A percentile compares a stretch with the other conserved stretches of the same genome.
Conservation (phyloP, 2,113 vertebrate genomes). For the Gavia stellata region DNA sequence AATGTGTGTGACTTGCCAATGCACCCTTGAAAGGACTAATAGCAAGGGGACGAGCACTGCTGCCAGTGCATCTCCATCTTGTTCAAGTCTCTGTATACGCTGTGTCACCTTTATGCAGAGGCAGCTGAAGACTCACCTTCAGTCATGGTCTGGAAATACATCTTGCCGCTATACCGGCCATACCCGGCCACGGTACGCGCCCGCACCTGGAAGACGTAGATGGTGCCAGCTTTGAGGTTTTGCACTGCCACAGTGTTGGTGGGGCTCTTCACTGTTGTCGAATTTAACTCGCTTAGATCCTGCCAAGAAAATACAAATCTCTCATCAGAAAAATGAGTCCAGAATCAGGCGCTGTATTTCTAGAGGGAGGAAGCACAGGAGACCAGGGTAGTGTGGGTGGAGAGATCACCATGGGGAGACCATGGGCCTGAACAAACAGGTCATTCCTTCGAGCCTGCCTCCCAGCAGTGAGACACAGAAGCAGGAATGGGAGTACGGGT, state of each 20-base stretch:
- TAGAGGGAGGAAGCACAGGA: neutral
- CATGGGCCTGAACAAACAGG: neutral
- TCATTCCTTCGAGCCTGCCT: neutral
- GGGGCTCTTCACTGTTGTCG: slow-evolving; percentile 87
- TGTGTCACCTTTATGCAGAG: neutral
- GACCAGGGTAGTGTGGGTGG: neutral
- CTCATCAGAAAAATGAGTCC: neutral
- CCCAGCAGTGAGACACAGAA: neutral
- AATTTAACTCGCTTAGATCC: slow-evolving; percentile 87
- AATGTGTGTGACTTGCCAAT: neutral
- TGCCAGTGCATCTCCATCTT: neutral
- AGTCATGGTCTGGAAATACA: slow-evolving; percentile 98
- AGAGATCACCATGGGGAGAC: neutral
- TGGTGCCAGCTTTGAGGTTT: slow-evolving; percentile 86
- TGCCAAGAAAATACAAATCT: slow-evolving; percentile 53
- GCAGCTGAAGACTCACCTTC: slow-evolving; percentile 78
- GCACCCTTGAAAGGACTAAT: neutral
- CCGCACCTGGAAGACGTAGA: slow-evolving; percentile 96
- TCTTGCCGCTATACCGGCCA: slow-evolving; percentile 93
- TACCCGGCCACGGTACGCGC: slow-evolving; percentile 94
- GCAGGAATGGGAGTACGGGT: neutral
- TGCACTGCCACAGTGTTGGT: slow-evolving; percentile 90
- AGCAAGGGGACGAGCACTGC: neutral
- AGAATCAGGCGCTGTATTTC: fast-evolving
- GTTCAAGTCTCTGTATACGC: neutral